Conservation (phyloP, 2,888 invertebrate species). For the Volucella bombylans region DNA sequence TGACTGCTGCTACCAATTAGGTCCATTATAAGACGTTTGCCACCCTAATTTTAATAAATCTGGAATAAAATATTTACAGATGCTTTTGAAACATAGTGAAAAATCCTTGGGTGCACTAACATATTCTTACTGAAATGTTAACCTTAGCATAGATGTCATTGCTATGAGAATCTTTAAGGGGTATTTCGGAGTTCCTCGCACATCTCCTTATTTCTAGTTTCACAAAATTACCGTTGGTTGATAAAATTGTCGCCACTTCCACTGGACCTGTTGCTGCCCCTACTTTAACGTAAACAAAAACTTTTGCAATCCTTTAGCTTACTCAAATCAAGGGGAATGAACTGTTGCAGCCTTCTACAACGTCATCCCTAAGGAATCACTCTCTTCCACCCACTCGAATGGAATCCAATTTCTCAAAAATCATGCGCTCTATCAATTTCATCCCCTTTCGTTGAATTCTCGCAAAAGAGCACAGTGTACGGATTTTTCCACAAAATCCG, state of each 20-base stretch:
- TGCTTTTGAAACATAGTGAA: too few species aligned
- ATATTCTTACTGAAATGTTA: too few species aligned
- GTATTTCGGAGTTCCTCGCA: too few species aligned
- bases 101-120: too few species aligned
- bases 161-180: too few species aligned
- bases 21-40: too few species aligned
- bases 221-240: not conserved
- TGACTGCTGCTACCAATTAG: too few species aligned
- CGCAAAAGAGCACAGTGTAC: slow-evolving; percentile 14
- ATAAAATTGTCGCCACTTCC: not conserved
- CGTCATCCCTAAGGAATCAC: not conserved
- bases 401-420: slow-evolving; percentile 32
- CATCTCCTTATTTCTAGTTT: not conserved
- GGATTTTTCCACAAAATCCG: slow-evolving; percentile 30
- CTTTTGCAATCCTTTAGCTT: not conserved
- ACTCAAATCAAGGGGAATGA: slow-evolving; percentile 5
- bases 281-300: not conserved
- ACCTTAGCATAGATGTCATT: too few species aligned
- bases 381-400: slow-evolving; percentile 34
- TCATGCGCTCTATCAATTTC: slow-evolving; percentile 35
- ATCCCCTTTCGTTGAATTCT: slow-evolving; percentile 38
- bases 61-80: too few species aligned
- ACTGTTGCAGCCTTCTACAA: slow-evolving; percentile 38
- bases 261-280: slow-evolving; percentile 23
- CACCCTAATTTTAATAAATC: too few species aligned